Conservation (phyloP, 2,113 vertebrate genomes). For the Anthoscopus minutus region DNA sequence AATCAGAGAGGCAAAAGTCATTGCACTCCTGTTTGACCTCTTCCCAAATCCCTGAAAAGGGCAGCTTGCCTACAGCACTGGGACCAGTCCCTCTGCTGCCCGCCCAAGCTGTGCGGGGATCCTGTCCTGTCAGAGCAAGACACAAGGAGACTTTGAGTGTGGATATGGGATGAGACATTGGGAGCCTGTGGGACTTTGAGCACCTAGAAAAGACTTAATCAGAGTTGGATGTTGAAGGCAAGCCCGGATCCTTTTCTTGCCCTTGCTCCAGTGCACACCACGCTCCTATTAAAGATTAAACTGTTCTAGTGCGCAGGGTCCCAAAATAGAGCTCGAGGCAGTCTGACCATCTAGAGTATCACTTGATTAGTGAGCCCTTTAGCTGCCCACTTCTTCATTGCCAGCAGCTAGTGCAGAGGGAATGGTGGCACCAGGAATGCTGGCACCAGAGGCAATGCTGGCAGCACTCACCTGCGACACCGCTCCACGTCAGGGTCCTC, state of each 20-base stretch:
- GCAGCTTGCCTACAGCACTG: neutral
- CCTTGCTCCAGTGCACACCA: neutral
- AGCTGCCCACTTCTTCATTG: neutral
- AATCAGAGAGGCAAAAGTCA: neutral
- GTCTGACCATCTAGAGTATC: neutral
- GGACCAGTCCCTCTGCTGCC: neutral
- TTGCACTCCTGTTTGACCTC: neutral
- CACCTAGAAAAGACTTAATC: neutral
- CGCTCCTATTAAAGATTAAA: constrained; percentile 22
- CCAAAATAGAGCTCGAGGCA: neutral
- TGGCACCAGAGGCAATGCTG: neutral
- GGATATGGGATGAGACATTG: accelerated
- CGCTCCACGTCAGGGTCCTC: constrained; percentile 85
- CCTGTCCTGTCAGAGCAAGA: accelerated
- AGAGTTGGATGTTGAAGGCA: neutral
- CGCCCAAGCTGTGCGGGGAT: neutral
- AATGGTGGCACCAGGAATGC: neutral
- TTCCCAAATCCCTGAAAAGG: neutral
- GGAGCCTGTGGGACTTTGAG: neutral
- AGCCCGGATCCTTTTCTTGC: accelerated
- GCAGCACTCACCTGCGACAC: constrained; percentile 72
- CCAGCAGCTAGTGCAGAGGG: neutral
- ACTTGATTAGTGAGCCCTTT: neutral
- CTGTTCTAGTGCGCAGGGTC: neutral
- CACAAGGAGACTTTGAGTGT: neutral